Evolutionary conservation across 2,888 invertebrate species (phyloP).

Genomic region (Seladonia tumulorum): DNA sequence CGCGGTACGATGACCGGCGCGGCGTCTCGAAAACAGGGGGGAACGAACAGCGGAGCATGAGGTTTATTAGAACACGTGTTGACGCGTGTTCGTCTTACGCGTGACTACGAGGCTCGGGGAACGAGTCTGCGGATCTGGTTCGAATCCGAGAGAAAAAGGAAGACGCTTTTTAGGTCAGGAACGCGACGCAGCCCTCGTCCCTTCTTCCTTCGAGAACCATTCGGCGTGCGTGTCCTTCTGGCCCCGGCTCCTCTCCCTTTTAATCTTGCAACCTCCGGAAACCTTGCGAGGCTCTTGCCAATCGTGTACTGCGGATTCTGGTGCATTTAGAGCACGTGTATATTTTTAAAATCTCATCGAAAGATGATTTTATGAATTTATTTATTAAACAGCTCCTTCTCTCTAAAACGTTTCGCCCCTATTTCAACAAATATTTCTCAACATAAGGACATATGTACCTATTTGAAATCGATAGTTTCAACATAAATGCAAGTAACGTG

Average conservation of each 20-base stretch:
- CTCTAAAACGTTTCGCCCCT: no score
- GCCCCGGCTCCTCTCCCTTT: slow-evolving; percentile 35
- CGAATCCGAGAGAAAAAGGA: slow-evolving; percentile 39
- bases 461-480: no score
- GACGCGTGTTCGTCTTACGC: slow-evolving; percentile 23
- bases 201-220: slow-evolving; percentile 30
- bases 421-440: no score
- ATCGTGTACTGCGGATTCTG: not conserved
- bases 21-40: not conserved
- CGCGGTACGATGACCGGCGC: slow-evolving; percentile 17
- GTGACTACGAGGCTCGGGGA: slow-evolving; percentile 56
- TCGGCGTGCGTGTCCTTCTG: slow-evolving; percentile 28
- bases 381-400: no score
- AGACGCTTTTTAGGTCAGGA: slow-evolving; percentile 67
- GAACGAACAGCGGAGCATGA: not conserved
- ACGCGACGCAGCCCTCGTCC: slow-evolving; percentile 49
- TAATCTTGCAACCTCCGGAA: slow-evolving; percentile 23
- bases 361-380: no score
- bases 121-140: slow-evolving; percentile 40
- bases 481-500: no score
- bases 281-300: not conserved
- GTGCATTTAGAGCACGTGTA: not conserved
- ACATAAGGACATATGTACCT: no score
- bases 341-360: not conserved
- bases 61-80: slow-evolving; percentile 9